Evolutionary conservation across 1,140 invertebrate genomes (phyloP), one percentile per base, ranked within the genome.

Genomic region (Carcinoscorpius rotundicauda): DNA sequence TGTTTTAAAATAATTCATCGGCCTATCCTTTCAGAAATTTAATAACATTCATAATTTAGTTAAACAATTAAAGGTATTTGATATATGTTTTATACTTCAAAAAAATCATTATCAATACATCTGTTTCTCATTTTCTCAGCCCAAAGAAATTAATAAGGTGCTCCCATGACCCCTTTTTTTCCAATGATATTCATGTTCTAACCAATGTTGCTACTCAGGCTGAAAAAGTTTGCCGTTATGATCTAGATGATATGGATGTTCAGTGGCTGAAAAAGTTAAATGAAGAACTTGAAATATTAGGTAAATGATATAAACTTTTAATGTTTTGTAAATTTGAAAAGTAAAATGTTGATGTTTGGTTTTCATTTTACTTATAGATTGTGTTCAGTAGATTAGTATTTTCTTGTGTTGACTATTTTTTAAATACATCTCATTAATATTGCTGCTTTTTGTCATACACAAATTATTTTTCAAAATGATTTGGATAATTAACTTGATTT

Each of bases 151-250:
- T 91, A 75, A 85, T 97, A 70, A 86, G 92, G 74, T 87, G 93
- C 76, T 87, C 85, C 60, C 87, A 91, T 73, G 91, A 96, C 78
- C 88, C 89, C 72, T 85, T 86, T 73, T 97, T 91, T 77, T 85
- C 85, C 74, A 73, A 85, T 51, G 90, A 93, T 64, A 83, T 88
- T 69, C 91, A 96, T 79, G 83, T 86, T 73, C 79, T 96, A 69
- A 92, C 91, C 65, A 87, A 86, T 67, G 88, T 91, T 66, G 88
- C 89, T 62, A 82, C 89, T 52, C 81, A 87, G 76, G 87, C 93
- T 8, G 93, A 97, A 76, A 89, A 91, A 72, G 87, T 92, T 48
- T 95, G 92, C 80, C 86, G 87, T 67, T 98, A 98, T 78, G 94
- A 98, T 77, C 82, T 97, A 71, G 95, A 98, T 80, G 90, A 93